Percentiles rank a stretch among this genome's conserved stretches.
Conservation (phyloP, 2,797 vertebrate genomes). For the Spinibarbus caldwelli region DNA sequence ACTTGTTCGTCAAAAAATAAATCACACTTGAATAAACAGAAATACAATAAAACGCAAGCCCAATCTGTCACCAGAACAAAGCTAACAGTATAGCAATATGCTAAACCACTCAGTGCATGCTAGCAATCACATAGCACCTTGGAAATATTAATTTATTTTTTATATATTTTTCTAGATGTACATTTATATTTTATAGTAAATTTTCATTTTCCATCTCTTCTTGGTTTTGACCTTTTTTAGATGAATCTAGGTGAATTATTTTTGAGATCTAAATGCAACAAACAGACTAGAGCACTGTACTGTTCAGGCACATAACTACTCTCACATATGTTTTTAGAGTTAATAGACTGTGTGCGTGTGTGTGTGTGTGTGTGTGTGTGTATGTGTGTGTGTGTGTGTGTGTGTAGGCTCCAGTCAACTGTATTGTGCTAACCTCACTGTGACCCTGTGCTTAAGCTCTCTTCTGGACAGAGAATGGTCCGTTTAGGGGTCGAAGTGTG, state of each 20-base stretch:
- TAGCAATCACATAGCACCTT: neutral
- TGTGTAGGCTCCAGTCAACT: conserved; percentile 69
- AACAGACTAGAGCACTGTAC: conserved; percentile 68
- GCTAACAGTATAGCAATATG: neutral
- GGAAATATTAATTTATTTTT: neutral
- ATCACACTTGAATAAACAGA: neutral
- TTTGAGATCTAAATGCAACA: conserved; percentile 62
- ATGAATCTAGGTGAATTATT: conserved; percentile 17
- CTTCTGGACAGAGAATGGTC: conserved; percentile 43
- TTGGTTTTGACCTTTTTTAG: conserved; percentile 49
- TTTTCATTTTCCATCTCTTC: conserved; percentile 50
- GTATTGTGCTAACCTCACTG: conserved; percentile 80
- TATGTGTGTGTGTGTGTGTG: conserved; percentile 10
- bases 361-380: conserved; percentile 41
- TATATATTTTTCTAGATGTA: neutral
- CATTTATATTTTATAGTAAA: conserved; percentile 21
- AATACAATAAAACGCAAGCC: neutral
- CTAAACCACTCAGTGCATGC: neutral
- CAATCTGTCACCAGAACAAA: neutral
- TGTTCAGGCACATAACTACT: conserved; percentile 63
- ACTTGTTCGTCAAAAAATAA: neutral
- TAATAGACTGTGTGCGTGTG: conserved; percentile 74
- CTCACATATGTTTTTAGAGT: conserved; percentile 77
- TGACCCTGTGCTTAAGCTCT: conserved; percentile 70
- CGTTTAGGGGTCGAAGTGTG: conserved; percentile 33